Evolutionary conservation across 2,113 vertebrate genomes (phyloP), one percentile per base, ranked within the genome.

Genomic region (Notothenia coriiceps): DNA sequence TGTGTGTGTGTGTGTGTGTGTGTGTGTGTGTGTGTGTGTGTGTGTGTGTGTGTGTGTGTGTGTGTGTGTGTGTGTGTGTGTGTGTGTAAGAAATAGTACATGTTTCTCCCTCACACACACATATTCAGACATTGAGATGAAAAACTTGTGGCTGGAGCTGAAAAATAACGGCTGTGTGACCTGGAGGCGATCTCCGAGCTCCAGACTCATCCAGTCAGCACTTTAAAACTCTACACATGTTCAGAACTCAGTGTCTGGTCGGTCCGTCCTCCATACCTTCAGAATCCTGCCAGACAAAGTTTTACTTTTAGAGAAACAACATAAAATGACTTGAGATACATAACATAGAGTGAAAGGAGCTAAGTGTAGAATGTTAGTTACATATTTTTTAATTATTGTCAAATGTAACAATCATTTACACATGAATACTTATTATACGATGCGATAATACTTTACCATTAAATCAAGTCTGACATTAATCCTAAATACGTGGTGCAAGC

Each of bases 91-190:
- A 70, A 75, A 75, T 66, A 73, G 55, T 82, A 33, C 1, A 10
- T 47, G 49, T 29, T 10, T 35, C 35, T 2, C 13, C 5, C 52
- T 44, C 18, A 29, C 35, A 73, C 57, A 55, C 62, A 59, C 63
- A 52, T 40, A 60, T 18, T 50, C 66, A 77, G 15, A 72, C 65
- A 43, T 52, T 62, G 12, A 78, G 65, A 86, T 81, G 40, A 78
- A 78, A 76, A 65, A 52, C 22, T 46, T 6, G 54, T 4, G 7
- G 77, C 61, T 61, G 67, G 74, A 74, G 57, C 59, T 81, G 50
- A 84, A 79, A 86, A 70, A 82, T 67, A 79, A 72, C 79, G 86
- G 64, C n/a, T 6, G 22, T 79, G 83, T 80, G 83, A 88, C 81
- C 67, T 57, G 71, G 25, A 83, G 66, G 70, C 43, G 0, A 52